A percentile compares a stretch with the other conserved stretches of the same genome.
Evolutionary conservation across 53 echinoderm and acorn worm species (phyloP).

Genomic region (Apostichopus leukothele): DNA sequence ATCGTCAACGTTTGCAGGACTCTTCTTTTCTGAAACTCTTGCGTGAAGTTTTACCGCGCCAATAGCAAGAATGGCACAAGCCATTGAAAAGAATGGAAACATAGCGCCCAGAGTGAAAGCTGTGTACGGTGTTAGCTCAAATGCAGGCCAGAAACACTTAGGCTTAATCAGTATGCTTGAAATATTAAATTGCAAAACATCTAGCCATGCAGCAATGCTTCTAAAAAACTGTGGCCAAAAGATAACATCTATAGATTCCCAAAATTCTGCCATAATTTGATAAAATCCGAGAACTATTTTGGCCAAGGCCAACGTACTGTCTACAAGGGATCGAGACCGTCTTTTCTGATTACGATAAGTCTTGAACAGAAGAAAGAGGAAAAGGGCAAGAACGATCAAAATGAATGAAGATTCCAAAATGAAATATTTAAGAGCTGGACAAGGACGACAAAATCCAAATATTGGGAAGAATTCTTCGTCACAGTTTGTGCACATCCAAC

Average conservation of each 20-base stretch:
- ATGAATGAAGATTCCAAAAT: not conserved
- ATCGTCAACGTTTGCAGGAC: not conserved
- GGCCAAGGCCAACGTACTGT: not conserved
- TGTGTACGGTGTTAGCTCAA: constrained; percentile 9
- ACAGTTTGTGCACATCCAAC: constrained; percentile 50
- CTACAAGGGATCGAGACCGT: not conserved
- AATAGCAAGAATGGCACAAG: not conserved
- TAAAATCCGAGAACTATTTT: constrained; percentile 26
- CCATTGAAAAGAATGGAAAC: not conserved
- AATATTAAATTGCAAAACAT: constrained; percentile 6
- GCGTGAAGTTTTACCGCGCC: not conserved
- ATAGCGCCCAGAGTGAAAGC: not conserved
- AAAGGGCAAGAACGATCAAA: not conserved
- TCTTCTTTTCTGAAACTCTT: not conserved
- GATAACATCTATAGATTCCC: not conserved
- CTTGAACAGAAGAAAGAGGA: not conserved
- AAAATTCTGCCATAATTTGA: constrained; percentile 6
- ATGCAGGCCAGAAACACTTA: not conserved
- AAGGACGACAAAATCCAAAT: constrained; percentile 41
- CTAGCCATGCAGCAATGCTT: not conserved
- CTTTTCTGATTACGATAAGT: not conserved
- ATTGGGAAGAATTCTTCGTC: not conserved
- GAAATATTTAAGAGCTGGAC: constrained; percentile 7
- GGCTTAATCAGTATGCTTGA: constrained; percentile 18
- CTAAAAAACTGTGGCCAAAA: constrained; percentile 4